A percentile compares a stretch with the other conserved stretches of the same genome.
Conservation (phyloP, 2,888 invertebrate species). For the Eupithecia exiguata region DNA sequence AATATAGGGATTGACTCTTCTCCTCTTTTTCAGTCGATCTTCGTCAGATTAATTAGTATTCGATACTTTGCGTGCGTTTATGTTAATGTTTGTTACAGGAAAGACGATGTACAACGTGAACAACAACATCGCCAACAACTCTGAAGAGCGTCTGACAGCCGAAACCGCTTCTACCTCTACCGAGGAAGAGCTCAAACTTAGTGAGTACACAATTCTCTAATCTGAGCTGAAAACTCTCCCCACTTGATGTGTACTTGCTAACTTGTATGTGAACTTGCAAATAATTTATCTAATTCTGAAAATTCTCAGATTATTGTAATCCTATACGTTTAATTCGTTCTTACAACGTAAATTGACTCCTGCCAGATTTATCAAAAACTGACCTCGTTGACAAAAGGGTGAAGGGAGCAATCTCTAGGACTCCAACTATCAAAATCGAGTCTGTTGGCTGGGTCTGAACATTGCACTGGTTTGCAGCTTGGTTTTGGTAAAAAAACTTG, state of each 20-base stretch:
- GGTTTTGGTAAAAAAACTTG: neutral
- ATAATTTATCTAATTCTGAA: neutral
- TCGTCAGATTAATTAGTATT: neutral
- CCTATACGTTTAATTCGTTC: neutral
- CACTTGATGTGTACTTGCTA: neutral
- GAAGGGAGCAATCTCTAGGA: neutral
- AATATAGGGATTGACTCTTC: neutral
- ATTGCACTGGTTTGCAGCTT: neutral
- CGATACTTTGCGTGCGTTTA: neutral
- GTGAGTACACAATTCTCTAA: constrained; percentile 53
- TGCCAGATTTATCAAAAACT: neutral
- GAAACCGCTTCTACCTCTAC: constrained; percentile 75
- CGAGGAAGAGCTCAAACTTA: constrained; percentile 79
- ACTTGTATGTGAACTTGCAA: no score
- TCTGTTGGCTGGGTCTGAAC: neutral
- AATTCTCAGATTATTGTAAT: neutral
- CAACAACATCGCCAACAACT: constrained; percentile 81
- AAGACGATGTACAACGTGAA: constrained; percentile 81
- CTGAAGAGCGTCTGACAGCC: constrained; percentile 84
- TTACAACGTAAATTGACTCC: neutral
- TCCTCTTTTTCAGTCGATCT: neutral
- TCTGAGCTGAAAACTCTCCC: neutral
- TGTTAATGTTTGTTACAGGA: constrained; percentile 54
- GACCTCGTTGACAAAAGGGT: neutral
- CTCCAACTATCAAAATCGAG: neutral